Base-by-base conservation (phyloP, 2,113 vertebrate species). In the Gorsachius goisagi region DNA sequence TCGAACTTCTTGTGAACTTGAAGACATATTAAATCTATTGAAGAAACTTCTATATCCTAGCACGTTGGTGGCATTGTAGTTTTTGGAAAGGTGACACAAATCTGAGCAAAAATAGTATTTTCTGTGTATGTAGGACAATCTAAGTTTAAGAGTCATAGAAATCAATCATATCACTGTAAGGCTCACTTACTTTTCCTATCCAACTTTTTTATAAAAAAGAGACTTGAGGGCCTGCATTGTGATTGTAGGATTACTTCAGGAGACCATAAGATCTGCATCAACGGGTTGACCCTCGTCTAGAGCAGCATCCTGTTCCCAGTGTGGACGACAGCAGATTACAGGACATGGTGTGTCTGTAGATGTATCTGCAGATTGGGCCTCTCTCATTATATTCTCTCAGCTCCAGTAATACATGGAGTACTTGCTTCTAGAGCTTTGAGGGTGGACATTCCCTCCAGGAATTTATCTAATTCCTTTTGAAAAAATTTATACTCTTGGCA, bases 401-500 rank as follows among this genome's bases (percentile, higher is more conserved):
- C 50, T 77, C 50, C 23, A 21, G 24, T n/a, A n/a, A 35, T 8
- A 20, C 1, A 9, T 11, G 15, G 58, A 90, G 50, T 58, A 73
- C 23, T 32, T 64, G 22, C 71, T 59, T 82, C 41, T 50, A n/a
- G 28, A 55, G 52, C 68, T 92, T 79, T 53, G 55, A 90, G 67
- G 50, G 21, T 92, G 88, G 91, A 95, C 94, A 55, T 76, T 74
- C 67, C 59, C 63, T 95, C 86, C 55, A 83, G 95, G 63, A 95
- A 88, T 93, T 93, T 89, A 67, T 91, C 71, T 79, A 67, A 93
- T 88, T 77, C 58, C 59, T 90, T 90, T 44, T 52, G 86, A 90
- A 95, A 95, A 95, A 97, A 92, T 3, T 49, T 83, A 80, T 86
- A 27, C 55, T 92, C 86, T 92, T 96, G 90, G 95, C 95, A 96